Conservation (phyloP, 1,140 invertebrate species). For the Babylonia areolata region DNA sequence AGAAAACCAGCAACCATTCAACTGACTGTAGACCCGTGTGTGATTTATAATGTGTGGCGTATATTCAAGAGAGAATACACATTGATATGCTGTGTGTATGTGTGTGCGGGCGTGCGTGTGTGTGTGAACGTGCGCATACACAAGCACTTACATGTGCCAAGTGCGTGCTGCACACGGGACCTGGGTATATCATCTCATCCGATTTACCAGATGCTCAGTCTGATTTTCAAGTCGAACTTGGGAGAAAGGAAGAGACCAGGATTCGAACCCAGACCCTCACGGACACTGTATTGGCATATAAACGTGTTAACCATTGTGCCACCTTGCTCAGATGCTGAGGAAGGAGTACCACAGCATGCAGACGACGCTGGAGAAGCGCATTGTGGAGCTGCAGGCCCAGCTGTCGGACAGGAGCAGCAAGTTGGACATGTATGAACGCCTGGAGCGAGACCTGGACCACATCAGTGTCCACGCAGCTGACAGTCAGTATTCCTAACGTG, state of each 20-base stretch:
- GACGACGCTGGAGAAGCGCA: slow-evolving; percentile 63
- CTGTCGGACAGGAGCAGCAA: slow-evolving; percentile 67
- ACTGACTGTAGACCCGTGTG: too few species aligned
- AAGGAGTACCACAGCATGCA: slow-evolving; percentile 75
- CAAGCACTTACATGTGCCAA: background rate
- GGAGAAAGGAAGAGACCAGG: too few species aligned
- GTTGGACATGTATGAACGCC: slow-evolving; percentile 72
- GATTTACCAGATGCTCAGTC: too few species aligned
- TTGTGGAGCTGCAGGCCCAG: slow-evolving; percentile 68
- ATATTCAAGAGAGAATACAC: too few species aligned
- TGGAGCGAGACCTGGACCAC: slow-evolving; percentile 75
- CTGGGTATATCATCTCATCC: too few species aligned
- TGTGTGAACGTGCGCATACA: background rate
- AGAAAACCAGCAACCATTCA: too few species aligned
- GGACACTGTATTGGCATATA: too few species aligned
- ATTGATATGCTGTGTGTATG: background rate
- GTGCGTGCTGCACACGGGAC: too few species aligned
- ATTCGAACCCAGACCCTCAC: too few species aligned
- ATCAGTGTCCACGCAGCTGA: slow-evolving; percentile 76
- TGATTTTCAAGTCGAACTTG: too few species aligned
- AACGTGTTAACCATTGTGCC: too few species aligned
- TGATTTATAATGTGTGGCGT: too few species aligned
- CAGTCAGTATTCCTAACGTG: slow-evolving; percentile 52
- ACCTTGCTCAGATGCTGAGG: slow-evolving; percentile 69
- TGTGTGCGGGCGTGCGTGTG: background rate